phyloP scores from a whole-genome alignment of 1,140 invertebrate species.

The Luehdorfia chinensis region DNA sequence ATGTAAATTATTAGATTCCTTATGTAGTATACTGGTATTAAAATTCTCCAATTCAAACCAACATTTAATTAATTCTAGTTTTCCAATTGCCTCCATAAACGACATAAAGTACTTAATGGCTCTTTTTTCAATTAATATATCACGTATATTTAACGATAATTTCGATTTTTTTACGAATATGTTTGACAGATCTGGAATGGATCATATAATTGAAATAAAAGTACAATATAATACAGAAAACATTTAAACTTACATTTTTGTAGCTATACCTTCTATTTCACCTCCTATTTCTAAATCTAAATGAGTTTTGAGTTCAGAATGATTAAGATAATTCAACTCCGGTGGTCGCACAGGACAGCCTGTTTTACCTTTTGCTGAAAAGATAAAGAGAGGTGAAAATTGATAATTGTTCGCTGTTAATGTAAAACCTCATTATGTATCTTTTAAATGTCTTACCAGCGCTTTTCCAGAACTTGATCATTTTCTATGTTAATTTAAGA shows the following conservation, averaged over 20 bases:
- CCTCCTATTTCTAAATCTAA: constrained; percentile 39
- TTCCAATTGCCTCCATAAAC: constrained; percentile 66
- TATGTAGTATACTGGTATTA: constrained; percentile 34
- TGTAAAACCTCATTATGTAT: constrained; percentile 13
- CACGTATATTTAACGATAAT: constrained; percentile 60
- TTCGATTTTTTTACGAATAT: constrained; percentile 66
- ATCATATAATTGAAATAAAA: constrained; percentile 26
- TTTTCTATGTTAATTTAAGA: constrained; percentile 22
- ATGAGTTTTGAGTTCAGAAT: constrained; percentile 25
- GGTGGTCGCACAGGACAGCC: constrained; percentile 66
- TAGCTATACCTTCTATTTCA: constrained; percentile 45
- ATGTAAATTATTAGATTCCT: constrained; percentile 2
- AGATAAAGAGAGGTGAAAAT: constrained; percentile 17
- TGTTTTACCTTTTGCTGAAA: constrained; percentile 67
- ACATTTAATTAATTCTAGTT: constrained; percentile 58
- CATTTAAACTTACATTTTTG: constrained; percentile 3
- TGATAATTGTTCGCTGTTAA: neutral
- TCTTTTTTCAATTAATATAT: constrained; percentile 60
- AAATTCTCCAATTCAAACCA: constrained; percentile 72
- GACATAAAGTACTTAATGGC: constrained; percentile 65
- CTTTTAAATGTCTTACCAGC: constrained; percentile 44
- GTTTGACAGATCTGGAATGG: constrained; percentile 40
- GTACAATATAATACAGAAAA: too few relatives aligned
- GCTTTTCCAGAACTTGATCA: constrained; percentile 75
- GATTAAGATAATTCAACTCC: constrained; percentile 33